A percentile compares a stretch with the other conserved stretches of the same genome.
These are phyloP conservation scores for Caerostris darwini DNA, from an alignment of 1,140 invertebrate genomes.

Conservation along the genomic window DNA sequence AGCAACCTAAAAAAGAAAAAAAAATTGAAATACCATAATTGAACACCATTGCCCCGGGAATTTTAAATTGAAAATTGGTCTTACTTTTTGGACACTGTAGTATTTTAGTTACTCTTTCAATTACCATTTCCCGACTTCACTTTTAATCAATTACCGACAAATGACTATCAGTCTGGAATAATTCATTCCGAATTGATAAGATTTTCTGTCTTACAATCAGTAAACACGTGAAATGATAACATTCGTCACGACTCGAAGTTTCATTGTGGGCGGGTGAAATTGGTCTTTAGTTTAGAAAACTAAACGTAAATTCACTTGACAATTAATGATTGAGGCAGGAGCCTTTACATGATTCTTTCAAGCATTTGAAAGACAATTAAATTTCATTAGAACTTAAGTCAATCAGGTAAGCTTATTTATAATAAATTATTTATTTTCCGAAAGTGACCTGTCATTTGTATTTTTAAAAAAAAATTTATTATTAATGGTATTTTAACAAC, in stretches of 20 bases:
- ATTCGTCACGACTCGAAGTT: constrained; percentile 12
- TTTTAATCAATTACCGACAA: too few relatives aligned
- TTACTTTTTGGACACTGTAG: too few relatives aligned
- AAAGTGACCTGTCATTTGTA: not conserved
- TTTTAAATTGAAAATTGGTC: too few relatives aligned
- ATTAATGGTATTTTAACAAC: not conserved
- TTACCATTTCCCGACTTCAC: too few relatives aligned
- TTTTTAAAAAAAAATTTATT: not conserved
- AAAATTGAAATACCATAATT: too few relatives aligned
- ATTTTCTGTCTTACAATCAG: not conserved
- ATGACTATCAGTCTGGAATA: not conserved
- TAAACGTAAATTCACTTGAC: not conserved
- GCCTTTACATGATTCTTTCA: not conserved
- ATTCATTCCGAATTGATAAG: not conserved
- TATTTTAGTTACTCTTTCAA: too few relatives aligned
- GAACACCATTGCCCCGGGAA: too few relatives aligned
- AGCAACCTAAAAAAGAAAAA: too few relatives aligned
- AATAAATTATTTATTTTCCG: not conserved
- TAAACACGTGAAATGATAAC: constrained; percentile 33
- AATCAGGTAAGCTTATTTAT: not conserved
- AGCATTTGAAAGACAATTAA: not conserved
- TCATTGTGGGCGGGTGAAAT: constrained; percentile 6
- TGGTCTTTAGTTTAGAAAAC: not conserved
- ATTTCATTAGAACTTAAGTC: not conserved
- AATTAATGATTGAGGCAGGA: not conserved